phyloP scores from a whole-genome alignment of 2,888 invertebrate species.

The Hybos culiciformis region DNA sequence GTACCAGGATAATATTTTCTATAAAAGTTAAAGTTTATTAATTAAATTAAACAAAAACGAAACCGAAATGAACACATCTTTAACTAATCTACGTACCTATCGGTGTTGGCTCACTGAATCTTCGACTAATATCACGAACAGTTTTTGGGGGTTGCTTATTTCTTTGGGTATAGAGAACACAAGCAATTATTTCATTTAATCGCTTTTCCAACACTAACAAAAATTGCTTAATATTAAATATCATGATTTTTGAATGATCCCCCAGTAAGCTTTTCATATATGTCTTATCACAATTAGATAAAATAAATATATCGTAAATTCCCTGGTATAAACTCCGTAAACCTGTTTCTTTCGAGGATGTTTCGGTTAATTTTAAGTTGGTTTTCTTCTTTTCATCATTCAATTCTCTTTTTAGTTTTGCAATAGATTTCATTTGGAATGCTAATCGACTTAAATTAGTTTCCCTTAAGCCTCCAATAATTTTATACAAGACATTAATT shows the following conservation, averaged over 20 bases:
- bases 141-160: slow-evolving; percentile 25
- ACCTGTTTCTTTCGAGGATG: slow-evolving; percentile 18
- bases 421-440: slow-evolving; percentile 23
- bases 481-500: slow-evolving; percentile 26
- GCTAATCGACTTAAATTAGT: slow-evolving; percentile 21
- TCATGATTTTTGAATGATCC: slow-evolving; percentile 44
- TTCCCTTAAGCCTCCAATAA: slow-evolving; percentile 22
- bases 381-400: slow-evolving; percentile 17
- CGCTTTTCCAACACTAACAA: slow-evolving; percentile 40
- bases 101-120: slow-evolving; percentile 32
- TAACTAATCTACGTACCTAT: too few species aligned
- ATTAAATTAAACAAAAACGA: too few species aligned
- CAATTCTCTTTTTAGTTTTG: slow-evolving; percentile 19
- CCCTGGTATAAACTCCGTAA: slow-evolving; percentile 23
- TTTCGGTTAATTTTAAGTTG: slow-evolving; percentile 16
- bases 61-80: too few species aligned
- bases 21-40: too few species aligned
- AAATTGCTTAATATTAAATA: slow-evolving; percentile 41
- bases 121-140: slow-evolving; percentile 26
- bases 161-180: slow-evolving; percentile 34
- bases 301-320: slow-evolving; percentile 28
- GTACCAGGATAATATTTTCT: slow-evolving; percentile 35
- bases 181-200: slow-evolving; percentile 40
- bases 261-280: slow-evolving; percentile 40
- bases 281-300: slow-evolving; percentile 38